Base-by-base conservation (phyloP, 2,113 vertebrate species). In the Meriones unguiculatus region DNA sequence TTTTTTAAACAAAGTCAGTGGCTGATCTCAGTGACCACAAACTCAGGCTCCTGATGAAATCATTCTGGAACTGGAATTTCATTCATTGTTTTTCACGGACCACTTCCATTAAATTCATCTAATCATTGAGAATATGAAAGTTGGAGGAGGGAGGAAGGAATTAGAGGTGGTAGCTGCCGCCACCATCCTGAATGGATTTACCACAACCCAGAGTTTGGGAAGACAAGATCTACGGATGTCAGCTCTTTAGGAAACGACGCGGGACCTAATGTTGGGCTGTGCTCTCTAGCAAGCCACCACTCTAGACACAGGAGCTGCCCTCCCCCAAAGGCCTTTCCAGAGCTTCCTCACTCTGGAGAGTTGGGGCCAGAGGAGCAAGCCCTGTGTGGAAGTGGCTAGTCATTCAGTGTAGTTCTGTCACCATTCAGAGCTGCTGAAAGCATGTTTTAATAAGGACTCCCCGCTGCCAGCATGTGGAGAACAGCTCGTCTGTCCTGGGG, bases 41-140 rank as follows among this genome's bases (percentile, higher is more conserved):
- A 97, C 99, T 99, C 98, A 99, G 98, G 97, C 99, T 99, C 99
- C 99, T 99, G 98, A 99, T 99, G 90, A 99, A 98, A 50, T 99
- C 99, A 69, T 99, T 99, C 94, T 99, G 99, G 97, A 99, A 99
- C 67, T 50, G 25, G 50, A 28, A 38, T 70, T 98, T 98, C 94
- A 84, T 30, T 93, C 98, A 99, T 98, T 22, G 80, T 25, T 95
- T 46, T 59, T 64, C 17, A 5, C 38, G n/a, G 41, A 73, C 32
- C 70, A 17, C 13, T 38, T 32, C 28, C 24, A 12, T 32, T 17
- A 14, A 62, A 77, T 65, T 81, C 2, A 54, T 67, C 4, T 6
- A 75, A 54, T 85, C 28, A 57, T 46, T 57, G 20, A 69, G 25
- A 28, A 70, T 77, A 35, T 86, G 73, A 85, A 76, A 22, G 35